phyloP scores from a whole-genome alignment of 2,797 vertebrate species.

The Bufotes viridis region DNA sequence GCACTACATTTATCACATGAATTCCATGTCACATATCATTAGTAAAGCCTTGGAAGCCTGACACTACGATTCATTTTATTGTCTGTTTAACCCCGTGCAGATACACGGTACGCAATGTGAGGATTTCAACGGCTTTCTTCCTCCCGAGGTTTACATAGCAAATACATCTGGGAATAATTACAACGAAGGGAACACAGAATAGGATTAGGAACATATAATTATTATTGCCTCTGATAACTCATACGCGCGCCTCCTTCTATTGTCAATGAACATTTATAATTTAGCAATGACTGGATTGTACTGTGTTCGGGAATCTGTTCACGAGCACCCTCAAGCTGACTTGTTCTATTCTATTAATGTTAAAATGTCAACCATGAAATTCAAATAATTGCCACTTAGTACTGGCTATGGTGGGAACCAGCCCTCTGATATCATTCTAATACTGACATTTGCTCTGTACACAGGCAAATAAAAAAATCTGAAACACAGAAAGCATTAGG shows the following conservation, averaged over 20 bases:
- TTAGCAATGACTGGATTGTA: conserved; percentile 33
- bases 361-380: conserved; percentile 62
- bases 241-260: conserved; percentile 19
- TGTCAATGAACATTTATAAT: conserved; percentile 39
- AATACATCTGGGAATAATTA: conserved; percentile 17
- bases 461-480: conserved; percentile 1
- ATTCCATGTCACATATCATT: conserved; percentile 1
- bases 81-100: background rate
- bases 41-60: background rate
- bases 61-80: background rate
- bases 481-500: background rate
- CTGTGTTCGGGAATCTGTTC: conserved; percentile 41
- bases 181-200: background rate
- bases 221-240: conserved; percentile 32
- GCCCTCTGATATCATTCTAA: conserved; percentile 38
- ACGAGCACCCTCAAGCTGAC: conserved; percentile 51
- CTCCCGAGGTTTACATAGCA: background rate
- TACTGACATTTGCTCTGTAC: conserved; percentile 29
- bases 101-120: background rate
- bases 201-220: conserved; percentile 20
- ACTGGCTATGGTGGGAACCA: conserved; percentile 30
- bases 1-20: background rate
- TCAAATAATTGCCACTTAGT: conserved; percentile 57
- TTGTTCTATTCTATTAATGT: conserved; percentile 58
- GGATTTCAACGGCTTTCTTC: background rate